Conservation (phyloP, 2,888 invertebrate species). For the Pseudoips prasinana region DNA sequence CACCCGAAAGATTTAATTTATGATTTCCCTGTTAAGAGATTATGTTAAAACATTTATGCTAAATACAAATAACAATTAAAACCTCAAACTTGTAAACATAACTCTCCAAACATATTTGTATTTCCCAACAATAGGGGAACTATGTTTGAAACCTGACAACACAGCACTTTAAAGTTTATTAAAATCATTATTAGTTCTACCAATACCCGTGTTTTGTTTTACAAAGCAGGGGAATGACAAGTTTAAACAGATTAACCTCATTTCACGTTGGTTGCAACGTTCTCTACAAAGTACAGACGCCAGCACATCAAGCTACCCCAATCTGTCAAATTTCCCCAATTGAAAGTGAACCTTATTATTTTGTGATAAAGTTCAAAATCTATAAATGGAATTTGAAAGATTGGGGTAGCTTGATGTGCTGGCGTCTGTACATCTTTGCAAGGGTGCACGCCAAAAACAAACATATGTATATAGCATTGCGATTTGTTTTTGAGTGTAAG, state of each 20-base stretch:
- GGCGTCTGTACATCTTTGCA: no score
- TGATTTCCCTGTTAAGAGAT: no score
- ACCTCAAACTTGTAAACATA: constrained; percentile 1
- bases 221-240: constrained; percentile 15
- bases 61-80: no score
- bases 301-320: no score
- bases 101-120: constrained; percentile 19
- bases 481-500: no score
- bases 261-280: constrained; percentile 32
- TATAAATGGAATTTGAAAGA: no score
- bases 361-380: constrained; percentile 8
- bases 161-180: constrained; percentile 14
- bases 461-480: no score
- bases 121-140: constrained; percentile 11
- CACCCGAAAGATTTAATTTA: no score
- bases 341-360: constrained; percentile 1
- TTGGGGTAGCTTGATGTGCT: constrained; percentile 12
- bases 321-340: no score
- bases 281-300: constrained; percentile 17
- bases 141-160: constrained; percentile 10
- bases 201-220: constrained; percentile 22
- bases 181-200: constrained; percentile 18
- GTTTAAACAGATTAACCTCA: constrained; percentile 43
- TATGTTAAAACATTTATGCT: no score
- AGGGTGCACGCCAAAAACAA: no score